Percentiles rank a stretch among this genome's conserved stretches.
Conservation (phyloP, 2,797 vertebrate genomes). For the Pogoniulus pusillus region DNA sequence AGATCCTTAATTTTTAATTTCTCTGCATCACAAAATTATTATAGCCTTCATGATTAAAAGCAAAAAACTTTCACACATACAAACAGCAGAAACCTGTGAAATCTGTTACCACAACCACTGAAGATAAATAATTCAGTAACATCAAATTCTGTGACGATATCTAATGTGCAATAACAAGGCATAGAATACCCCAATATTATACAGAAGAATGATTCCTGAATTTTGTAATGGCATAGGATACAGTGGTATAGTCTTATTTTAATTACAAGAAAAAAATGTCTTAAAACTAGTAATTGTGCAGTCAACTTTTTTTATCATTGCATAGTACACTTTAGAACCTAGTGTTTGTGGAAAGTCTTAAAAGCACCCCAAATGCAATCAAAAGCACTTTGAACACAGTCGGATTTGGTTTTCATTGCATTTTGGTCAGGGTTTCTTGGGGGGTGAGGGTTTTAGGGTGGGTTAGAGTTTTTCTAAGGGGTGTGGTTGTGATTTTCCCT, state of each 20-base stretch:
- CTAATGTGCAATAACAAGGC: neutral
- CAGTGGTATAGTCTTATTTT: neutral
- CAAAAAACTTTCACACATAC: neutral
- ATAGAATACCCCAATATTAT: neutral
- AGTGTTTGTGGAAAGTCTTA: neutral
- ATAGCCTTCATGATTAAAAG: neutral
- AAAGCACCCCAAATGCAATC: neutral
- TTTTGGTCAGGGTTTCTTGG: neutral
- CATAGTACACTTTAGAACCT: neutral
- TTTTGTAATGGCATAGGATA: neutral
- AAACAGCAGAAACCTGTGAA: neutral
- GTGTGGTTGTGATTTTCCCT: neutral
- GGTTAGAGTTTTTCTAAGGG: fast-evolving
- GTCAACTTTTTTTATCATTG: neutral
- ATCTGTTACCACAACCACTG: neutral
- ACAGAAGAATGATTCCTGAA: neutral
- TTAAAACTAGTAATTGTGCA: neutral
- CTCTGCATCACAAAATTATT: neutral
- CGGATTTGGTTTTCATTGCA: neutral
- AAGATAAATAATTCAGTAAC: neutral
- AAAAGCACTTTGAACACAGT: neutral
- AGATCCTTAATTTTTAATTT: neutral
- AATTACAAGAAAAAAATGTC: neutral
- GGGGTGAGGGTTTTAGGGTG: no score
- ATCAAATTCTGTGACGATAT: neutral